Conservation (phyloP, 2,888 invertebrate species). For the Allophyes oxyacanthae region DNA sequence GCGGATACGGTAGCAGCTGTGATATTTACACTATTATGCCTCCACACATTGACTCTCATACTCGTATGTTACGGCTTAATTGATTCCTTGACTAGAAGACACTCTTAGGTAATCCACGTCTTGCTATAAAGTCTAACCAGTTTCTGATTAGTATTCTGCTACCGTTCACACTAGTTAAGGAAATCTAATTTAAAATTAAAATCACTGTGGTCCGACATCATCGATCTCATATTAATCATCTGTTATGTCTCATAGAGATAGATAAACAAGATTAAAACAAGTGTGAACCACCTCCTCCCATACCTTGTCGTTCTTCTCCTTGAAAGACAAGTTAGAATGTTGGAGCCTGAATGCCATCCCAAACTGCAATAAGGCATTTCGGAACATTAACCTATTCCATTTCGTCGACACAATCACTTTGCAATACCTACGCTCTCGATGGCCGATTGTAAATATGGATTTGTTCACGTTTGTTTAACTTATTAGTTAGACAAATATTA, state of each 20-base stretch:
- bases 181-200: conserved; percentile 29
- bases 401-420: too few relatives aligned
- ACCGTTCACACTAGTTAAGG: conserved; percentile 34
- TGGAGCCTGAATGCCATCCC: too few relatives aligned
- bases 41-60: conserved; percentile 1
- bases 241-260: conserved; percentile 3
- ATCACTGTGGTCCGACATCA: conserved; percentile 17
- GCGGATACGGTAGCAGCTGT: neutral
- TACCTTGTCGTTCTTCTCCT: too few relatives aligned
- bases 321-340: too few relatives aligned
- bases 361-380: too few relatives aligned
- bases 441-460: too few relatives aligned
- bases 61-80: neutral
- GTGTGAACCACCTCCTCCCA: too few relatives aligned
- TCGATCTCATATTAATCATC: conserved; percentile 18
- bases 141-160: conserved; percentile 19
- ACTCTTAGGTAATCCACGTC: conserved; percentile 9
- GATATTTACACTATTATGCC: neutral
- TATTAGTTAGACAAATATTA: too few relatives aligned
- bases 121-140: conserved; percentile 6
- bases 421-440: too few relatives aligned
- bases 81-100: neutral
- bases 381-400: too few relatives aligned
- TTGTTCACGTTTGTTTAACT: too few relatives aligned
- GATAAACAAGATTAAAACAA: too few relatives aligned